These are phyloP conservation scores for Marasmarcha lunaedactyla DNA, from an alignment of 2,888 invertebrate genomes.

Conservation along the genomic window DNA sequence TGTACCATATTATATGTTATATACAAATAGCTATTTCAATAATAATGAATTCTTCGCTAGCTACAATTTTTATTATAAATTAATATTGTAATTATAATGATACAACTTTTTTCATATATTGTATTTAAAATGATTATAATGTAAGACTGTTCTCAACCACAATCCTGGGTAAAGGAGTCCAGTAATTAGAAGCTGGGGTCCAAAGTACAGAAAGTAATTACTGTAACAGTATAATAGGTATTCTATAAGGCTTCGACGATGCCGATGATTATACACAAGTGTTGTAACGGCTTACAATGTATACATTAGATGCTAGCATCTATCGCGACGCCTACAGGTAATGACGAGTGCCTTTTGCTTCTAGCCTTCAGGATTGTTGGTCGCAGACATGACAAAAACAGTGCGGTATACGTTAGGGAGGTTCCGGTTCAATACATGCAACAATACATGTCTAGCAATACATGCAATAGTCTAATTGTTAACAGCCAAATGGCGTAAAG, in stretches of 20 bases:
- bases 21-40: slow-evolving; percentile 18
- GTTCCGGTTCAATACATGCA: slow-evolving; percentile 9
- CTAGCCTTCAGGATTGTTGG: slow-evolving; percentile 65
- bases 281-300: too few relatives aligned
- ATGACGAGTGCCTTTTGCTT: slow-evolving; percentile 66
- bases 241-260: not conserved
- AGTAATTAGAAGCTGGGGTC: slow-evolving; percentile 16
- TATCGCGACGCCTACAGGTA: slow-evolving; percentile 32
- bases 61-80: slow-evolving; percentile 16
- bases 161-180: not conserved
- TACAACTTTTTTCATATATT: slow-evolving; percentile 4
- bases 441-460: too few relatives aligned
- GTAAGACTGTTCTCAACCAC: not conserved
- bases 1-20: too few relatives aligned
- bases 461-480: too few relatives aligned
- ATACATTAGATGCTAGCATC: not conserved
- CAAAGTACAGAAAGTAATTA: slow-evolving; percentile 21
- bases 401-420: slow-evolving; percentile 24
- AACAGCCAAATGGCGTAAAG: too few relatives aligned
- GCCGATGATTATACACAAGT: too few relatives aligned
- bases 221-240: slow-evolving; percentile 23
- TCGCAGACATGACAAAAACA: slow-evolving; percentile 35
- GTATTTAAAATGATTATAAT: not conserved
- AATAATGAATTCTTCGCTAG: slow-evolving; percentile 33
- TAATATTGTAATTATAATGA: not conserved